phyloP scores from a whole-genome alignment of 1,140 invertebrate genomes.

The Ceratoteleas bidentatus region DNA sequence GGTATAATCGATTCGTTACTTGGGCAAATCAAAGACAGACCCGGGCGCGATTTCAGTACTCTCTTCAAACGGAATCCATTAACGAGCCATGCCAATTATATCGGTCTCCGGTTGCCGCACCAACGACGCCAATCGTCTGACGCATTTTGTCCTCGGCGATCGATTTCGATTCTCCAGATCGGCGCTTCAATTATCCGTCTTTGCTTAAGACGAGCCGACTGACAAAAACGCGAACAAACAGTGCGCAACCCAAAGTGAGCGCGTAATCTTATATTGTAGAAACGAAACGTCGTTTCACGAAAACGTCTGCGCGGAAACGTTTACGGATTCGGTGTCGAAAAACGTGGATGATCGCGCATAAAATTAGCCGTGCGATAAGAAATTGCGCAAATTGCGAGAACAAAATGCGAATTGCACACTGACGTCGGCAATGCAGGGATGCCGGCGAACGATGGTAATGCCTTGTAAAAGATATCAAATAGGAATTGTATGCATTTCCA shows the following conservation, averaged over 20 bases:
- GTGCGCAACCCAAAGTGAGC: no score
- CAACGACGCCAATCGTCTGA: constrained; percentile 7
- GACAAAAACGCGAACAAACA: background rate
- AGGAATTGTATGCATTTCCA: no score
- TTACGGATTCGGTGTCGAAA: background rate
- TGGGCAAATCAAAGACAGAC: constrained; percentile 6
- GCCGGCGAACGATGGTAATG: constrained; percentile 22
- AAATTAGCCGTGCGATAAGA: constrained; percentile 23
- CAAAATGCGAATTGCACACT: constrained; percentile 21
- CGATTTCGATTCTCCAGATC: background rate
- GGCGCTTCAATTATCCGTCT: no score
- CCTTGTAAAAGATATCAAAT: no score
- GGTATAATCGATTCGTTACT: background rate
- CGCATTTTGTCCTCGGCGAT: constrained; percentile 2
- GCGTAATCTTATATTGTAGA: no score
- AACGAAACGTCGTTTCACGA: no score
- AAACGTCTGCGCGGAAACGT: background rate
- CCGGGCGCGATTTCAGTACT: constrained; percentile 2
- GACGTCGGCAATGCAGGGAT: constrained; percentile 38
- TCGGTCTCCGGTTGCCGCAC: constrained; percentile 25
- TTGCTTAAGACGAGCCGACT: background rate
- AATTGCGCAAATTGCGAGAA: constrained; percentile 23
- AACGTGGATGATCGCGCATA: background rate
- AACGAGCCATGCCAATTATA: constrained; percentile 35
- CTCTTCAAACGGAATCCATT: background rate